These are phyloP conservation scores for Raja brachyura DNA, from an alignment of 2,113 vertebrate species.

Conservation along the genomic window DNA sequence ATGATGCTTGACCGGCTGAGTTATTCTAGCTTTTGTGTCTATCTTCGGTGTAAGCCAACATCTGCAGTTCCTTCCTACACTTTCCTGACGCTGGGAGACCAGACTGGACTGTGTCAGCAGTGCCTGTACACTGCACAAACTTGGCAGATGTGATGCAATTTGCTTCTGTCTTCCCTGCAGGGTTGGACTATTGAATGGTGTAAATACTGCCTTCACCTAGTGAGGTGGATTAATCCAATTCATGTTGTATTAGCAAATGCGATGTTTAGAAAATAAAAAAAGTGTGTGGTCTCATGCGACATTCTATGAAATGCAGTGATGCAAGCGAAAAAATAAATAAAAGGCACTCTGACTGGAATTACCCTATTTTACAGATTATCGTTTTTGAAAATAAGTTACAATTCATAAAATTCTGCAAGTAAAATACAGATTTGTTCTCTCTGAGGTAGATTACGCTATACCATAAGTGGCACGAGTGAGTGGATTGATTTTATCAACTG, in stretches of 20 bases:
- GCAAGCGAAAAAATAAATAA: not conserved
- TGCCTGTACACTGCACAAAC: too few species aligned
- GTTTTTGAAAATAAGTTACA: not conserved
- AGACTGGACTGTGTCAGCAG: too few species aligned
- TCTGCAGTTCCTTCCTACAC: too few species aligned
- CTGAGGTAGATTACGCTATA: not conserved
- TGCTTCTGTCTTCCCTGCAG: slow-evolving; percentile 12
- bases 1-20: too few species aligned
- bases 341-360: not conserved
- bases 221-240: slow-evolving; percentile 10
- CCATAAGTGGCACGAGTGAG: not conserved
- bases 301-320: slow-evolving; percentile 1
- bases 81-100: too few species aligned
- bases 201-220: not conserved
- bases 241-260: not conserved
- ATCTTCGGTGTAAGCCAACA: too few species aligned
- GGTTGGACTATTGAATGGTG: not conserved
- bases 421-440: not conserved
- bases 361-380: not conserved
- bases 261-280: slow-evolving; percentile 25
- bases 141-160: not conserved
- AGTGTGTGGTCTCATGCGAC: not conserved
- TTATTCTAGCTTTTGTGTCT: too few species aligned
- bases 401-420: not conserved
- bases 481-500: not conserved